Percentiles rank a stretch among this genome's conserved stretches.
phyloP scores from a whole-genome alignment of 2,797 vertebrate genomes.

The Ibycter americanus region DNA sequence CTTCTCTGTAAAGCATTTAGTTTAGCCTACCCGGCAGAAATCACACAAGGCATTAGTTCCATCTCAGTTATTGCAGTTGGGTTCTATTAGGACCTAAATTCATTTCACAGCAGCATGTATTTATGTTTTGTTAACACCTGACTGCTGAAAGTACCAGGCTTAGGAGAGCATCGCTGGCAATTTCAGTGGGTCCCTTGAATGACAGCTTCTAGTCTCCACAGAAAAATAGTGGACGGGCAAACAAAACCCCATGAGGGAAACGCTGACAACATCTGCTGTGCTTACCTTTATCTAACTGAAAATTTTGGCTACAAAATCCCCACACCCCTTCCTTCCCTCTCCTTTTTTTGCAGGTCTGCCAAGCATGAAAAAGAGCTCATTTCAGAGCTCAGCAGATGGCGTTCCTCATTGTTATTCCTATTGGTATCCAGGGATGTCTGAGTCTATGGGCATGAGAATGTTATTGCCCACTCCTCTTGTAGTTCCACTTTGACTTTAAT shows the following conservation, averaged over 20 bases:
- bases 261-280: conserved; percentile 8
- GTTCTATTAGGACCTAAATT: conserved; percentile 2
- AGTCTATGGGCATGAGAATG: not conserved
- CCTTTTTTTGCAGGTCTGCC: not conserved
- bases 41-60: conserved; percentile 17
- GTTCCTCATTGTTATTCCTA: conserved; percentile 19
- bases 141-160: not conserved
- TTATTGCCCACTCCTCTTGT: not conserved
- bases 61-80: conserved; percentile 21
- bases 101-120: conserved; percentile 1
- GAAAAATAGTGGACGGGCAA: not conserved
- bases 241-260: not conserved
- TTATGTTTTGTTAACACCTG: conserved; percentile 29
- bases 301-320: not conserved
- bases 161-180: not conserved
- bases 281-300: conserved; percentile 5
- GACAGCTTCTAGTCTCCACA: not conserved
- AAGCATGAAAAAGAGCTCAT: conserved; percentile 28
- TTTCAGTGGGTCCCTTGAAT: not conserved
- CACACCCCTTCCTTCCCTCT: not conserved
- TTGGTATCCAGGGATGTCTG: not conserved
- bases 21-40: conserved; percentile 33
- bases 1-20: not conserved
- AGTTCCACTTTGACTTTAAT: not conserved
- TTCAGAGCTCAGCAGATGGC: conserved; percentile 49